Percentiles rank a stretch among this genome's conserved stretches.
These are phyloP conservation scores for Brachionus angularis DNA, from an alignment of 1,140 invertebrate genomes.

Conservation along the genomic window DNA sequence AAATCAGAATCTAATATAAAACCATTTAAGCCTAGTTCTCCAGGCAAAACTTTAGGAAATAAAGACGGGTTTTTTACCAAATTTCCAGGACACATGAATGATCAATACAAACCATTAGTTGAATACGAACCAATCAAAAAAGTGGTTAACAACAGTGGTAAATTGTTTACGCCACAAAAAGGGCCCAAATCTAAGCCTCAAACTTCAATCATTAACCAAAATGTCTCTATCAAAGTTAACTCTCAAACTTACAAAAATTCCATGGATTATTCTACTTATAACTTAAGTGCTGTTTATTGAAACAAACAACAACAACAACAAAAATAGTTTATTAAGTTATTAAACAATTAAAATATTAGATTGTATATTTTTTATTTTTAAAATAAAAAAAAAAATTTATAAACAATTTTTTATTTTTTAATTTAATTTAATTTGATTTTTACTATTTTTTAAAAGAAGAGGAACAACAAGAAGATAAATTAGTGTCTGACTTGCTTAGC, in stretches of 20 bases:
- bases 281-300: conserved; percentile 31
- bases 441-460: no score
- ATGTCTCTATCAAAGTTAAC: conserved; percentile 52
- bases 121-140: conserved; percentile 47
- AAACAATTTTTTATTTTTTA: no score
- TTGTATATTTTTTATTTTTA: no score
- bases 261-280: conserved; percentile 7
- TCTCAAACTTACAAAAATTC: conserved; percentile 14
- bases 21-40: conserved; percentile 55
- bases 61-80: conserved; percentile 57
- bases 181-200: conserved; percentile 54
- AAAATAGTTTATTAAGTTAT: no score
- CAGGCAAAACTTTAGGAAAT: conserved; percentile 53
- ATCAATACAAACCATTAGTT: conserved; percentile 50
- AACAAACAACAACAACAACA: no score
- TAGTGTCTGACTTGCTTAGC: conserved; percentile 29
- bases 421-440: no score
- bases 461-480: no score
- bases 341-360: no score
- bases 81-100: conserved; percentile 54
- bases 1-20: conserved; percentile 47
- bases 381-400: no score
- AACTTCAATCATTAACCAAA: conserved; percentile 54
- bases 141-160: conserved; percentile 56
- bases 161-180: conserved; percentile 53